phyloP scores from a whole-genome alignment of 2,113 vertebrate species.

The Pangasianodon hypophthalmus region DNA sequence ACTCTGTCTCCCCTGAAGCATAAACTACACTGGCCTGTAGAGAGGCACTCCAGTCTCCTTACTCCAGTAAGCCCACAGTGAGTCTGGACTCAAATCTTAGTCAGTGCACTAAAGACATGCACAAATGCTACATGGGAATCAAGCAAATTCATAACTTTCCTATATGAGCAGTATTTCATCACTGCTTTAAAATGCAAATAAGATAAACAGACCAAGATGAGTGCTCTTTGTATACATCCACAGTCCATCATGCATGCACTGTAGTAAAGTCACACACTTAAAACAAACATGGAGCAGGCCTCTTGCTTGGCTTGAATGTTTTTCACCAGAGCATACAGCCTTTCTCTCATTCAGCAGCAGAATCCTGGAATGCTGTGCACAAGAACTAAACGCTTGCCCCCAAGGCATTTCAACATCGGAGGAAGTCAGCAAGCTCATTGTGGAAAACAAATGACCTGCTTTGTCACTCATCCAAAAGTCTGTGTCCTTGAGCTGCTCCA shows the following conservation, averaged over 20 bases:
- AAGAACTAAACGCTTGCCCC: slow-evolving; percentile 33
- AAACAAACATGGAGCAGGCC: slow-evolving; percentile 52
- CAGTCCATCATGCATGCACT: neutral
- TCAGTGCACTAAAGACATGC: neutral
- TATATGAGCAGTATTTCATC: neutral
- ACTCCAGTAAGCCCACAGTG: slow-evolving; percentile 3
- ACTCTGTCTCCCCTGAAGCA: slow-evolving; percentile 35
- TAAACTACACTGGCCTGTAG: slow-evolving; percentile 18
- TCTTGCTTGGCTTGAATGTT: slow-evolving; percentile 44
- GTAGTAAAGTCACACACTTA: neutral
- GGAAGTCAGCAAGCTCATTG: slow-evolving; percentile 48
- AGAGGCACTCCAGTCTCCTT: slow-evolving; percentile 6
- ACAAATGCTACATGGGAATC: slow-evolving; percentile 4
- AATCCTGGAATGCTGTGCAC: slow-evolving; percentile 36
- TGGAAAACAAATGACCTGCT: slow-evolving; percentile 43
- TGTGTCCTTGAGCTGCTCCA: slow-evolving; percentile 6
- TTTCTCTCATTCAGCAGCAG: slow-evolving; percentile 48
- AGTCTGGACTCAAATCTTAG: neutral
- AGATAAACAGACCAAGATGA: neutral
- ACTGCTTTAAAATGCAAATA: neutral
- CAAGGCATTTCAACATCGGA: slow-evolving; percentile 48
- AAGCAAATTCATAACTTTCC: neutral
- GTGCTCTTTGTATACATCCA: neutral
- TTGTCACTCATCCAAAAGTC: slow-evolving; percentile 26
- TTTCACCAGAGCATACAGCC: slow-evolving; percentile 49